A percentile compares a stretch with the other conserved stretches of the same genome.
Evolutionary conservation across 1,140 invertebrate genomes (phyloP).

Genomic region (Anastatus disparis): DNA sequence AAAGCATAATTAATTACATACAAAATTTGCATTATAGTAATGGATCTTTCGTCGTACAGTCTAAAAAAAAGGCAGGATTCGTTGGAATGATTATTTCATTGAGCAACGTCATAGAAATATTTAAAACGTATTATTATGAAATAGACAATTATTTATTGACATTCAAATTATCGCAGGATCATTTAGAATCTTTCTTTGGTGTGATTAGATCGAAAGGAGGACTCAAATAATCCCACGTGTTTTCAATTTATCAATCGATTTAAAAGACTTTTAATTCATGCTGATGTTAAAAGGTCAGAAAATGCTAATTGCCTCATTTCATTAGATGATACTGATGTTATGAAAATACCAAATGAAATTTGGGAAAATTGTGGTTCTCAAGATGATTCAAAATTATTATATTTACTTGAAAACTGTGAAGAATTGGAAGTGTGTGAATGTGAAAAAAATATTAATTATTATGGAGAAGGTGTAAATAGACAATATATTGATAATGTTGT

Average conservation of each 20-base stretch:
- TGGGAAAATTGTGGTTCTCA: not conserved
- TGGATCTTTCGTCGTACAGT: constrained; percentile 25
- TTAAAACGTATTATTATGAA: constrained; percentile 45
- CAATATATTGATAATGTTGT: not conserved
- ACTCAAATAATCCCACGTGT: constrained; percentile 28
- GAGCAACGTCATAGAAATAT: constrained; percentile 41
- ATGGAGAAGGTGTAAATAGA: not conserved
- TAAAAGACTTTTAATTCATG: not conserved
- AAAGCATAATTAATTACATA: constrained; percentile 41
- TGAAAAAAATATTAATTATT: not conserved
- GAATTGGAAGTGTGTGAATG: too few relatives aligned
- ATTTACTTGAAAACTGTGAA: not conserved
- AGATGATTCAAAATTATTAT: too few relatives aligned
- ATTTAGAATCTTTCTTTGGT: not conserved
- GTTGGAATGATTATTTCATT: constrained; percentile 48
- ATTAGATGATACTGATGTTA: constrained; percentile 5
- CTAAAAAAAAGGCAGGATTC: constrained; percentile 45
- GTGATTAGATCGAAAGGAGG: not conserved
- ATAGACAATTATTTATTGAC: constrained; percentile 17
- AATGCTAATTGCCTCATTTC: not conserved
- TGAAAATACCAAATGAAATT: not conserved
- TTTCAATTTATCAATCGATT: not conserved
- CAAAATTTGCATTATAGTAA: constrained; percentile 16
- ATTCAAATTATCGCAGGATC: not conserved
- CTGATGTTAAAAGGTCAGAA: not conserved